Evolutionary conservation across 2,797 vertebrate species (phyloP).

Genomic region (Taenioides sp.): DNA sequence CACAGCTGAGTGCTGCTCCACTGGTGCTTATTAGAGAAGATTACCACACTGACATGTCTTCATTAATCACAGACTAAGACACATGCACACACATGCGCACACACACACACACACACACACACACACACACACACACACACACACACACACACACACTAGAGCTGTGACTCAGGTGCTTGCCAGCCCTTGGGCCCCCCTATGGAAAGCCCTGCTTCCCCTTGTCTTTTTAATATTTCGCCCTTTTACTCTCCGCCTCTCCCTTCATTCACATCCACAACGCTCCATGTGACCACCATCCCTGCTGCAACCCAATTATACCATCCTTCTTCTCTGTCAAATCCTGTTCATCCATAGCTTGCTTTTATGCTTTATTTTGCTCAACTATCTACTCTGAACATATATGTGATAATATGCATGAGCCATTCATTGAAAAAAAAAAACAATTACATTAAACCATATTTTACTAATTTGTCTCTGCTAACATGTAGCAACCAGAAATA

Average conservation of each 20-base stretch:
- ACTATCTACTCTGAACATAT: not conserved
- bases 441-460: not conserved
- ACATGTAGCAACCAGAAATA: not conserved
- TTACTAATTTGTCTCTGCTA: not conserved
- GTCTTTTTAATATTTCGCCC: constrained; percentile 51
- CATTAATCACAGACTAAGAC: constrained; percentile 86
- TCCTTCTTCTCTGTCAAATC: constrained; percentile 13
- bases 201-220: constrained; percentile 57
- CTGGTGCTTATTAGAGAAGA: constrained; percentile 83
- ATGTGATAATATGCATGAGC: not conserved
- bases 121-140: constrained; percentile 48
- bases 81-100: constrained; percentile 46
- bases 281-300: constrained; percentile 39
- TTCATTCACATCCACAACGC: constrained; percentile 40
- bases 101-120: constrained; percentile 30
- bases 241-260: constrained; percentile 37
- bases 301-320: constrained; percentile 49
- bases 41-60: constrained; percentile 85
- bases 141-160: constrained; percentile 34
- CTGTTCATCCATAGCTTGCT: not conserved
- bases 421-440: not conserved
- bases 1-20: constrained; percentile 58
- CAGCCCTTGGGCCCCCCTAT: constrained; percentile 62
- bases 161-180: constrained; percentile 68
- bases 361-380: not conserved